Conservation (phyloP, 2,888 invertebrate genomes). For the Megalurothrips usitatus region DNA sequence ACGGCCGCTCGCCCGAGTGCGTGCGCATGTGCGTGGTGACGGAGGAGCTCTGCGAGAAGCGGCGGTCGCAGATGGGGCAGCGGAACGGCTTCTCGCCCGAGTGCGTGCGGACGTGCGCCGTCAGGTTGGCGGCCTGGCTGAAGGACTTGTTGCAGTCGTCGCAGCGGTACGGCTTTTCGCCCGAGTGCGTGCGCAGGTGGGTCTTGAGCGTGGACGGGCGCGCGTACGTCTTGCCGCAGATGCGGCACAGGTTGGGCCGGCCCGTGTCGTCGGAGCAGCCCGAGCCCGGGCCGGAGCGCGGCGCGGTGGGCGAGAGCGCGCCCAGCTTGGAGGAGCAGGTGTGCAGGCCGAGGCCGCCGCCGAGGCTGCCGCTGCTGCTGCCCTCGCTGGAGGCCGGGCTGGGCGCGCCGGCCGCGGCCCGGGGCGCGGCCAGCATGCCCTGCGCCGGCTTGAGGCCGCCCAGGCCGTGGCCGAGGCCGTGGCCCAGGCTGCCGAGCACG, state of each 20-base stretch:
- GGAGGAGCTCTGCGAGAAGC: constrained; percentile 92
- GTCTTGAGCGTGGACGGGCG: constrained; percentile 95
- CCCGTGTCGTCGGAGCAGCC: constrained; percentile 59
- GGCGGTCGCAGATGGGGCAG: constrained; percentile 93
- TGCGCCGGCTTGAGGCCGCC: constrained; percentile 43
- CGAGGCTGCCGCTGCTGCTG: constrained; percentile 31
- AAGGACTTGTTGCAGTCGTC: constrained; percentile 94
- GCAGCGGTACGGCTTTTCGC: constrained; percentile 89
- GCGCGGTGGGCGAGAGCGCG: constrained; percentile 17
- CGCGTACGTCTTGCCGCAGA: constrained; percentile 90
- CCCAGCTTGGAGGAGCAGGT: too few species aligned
- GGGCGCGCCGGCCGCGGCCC: constrained; percentile 35
- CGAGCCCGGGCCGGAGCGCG: constrained; percentile 28
- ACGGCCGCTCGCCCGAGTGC: constrained; percentile 99
- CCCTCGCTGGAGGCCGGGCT: constrained; percentile 29
- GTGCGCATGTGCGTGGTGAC: constrained; percentile 99
- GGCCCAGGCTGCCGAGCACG: constrained; percentile 50
- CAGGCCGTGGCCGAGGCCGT: constrained; percentile 33
- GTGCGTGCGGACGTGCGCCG: constrained; percentile 94
- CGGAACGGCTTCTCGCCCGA: constrained; percentile 97
- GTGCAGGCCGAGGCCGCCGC: constrained; percentile 30
- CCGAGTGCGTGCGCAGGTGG: constrained; percentile 92
- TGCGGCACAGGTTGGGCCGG: constrained; percentile 84
- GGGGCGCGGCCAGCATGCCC: constrained; percentile 43
- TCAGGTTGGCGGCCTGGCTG: constrained; percentile 96